Conservation (phyloP, 2,113 vertebrate species). For the Pterocles burchelli region DNA sequence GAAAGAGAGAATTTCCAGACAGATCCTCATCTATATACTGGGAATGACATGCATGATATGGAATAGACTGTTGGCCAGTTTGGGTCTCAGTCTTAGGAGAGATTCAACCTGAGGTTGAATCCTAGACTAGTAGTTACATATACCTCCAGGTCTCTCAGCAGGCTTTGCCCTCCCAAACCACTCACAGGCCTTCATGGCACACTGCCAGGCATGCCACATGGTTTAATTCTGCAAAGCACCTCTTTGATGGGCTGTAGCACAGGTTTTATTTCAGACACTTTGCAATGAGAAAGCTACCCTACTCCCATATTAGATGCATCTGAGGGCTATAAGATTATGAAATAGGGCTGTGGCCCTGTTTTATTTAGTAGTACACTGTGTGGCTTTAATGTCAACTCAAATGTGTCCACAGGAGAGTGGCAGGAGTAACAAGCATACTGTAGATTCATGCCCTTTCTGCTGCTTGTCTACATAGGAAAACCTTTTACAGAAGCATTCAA, state of each 20-base stretch:
- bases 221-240: neutral
- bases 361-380: neutral
- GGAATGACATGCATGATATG: too few relatives aligned
- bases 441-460: neutral
- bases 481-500: neutral
- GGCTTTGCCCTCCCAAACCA: neutral
- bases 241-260: neutral
- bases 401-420: neutral
- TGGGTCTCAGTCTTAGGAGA: too few relatives aligned
- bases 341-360: neutral
- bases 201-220: neutral
- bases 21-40: too few relatives aligned
- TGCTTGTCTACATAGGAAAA: neutral
- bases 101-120: too few relatives aligned
- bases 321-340: neutral
- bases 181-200: rapidly evolving
- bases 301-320: neutral
- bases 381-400: neutral
- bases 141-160: neutral
- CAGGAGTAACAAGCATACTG: neutral
- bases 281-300: neutral
- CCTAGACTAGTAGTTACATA: too few relatives aligned
- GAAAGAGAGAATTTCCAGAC: too few relatives aligned
- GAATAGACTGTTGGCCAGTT: too few relatives aligned
- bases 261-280: neutral